Evolutionary conservation across 2,113 vertebrate species (phyloP).

Genomic region (Amphilophus citrinellus): DNA sequence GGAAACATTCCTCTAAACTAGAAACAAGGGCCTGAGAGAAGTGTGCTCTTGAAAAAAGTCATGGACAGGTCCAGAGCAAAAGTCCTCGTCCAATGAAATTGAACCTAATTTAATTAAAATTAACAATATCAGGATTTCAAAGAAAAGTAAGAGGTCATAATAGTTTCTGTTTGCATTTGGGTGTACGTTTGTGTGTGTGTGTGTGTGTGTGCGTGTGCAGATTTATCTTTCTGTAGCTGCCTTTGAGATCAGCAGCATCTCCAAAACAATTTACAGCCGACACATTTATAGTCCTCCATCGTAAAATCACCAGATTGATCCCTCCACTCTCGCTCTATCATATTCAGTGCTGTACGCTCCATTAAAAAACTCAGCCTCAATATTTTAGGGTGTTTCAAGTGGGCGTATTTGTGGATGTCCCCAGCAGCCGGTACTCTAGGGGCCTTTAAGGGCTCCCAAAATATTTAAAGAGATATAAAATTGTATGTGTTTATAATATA

Average conservation of each 20-base stretch:
- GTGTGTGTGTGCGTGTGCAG: slow-evolving; percentile 33
- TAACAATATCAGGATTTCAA: background rate
- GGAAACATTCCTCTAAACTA: background rate
- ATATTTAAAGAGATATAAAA: slow-evolving; percentile 61
- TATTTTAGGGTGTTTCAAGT: slow-evolving; percentile 68
- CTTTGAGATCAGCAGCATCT: slow-evolving; percentile 62
- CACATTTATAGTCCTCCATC: slow-evolving; percentile 67
- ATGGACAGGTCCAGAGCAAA: background rate
- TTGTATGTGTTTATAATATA: slow-evolving; percentile 30
- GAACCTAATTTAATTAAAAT: slow-evolving; percentile 24
- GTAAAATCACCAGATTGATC: slow-evolving; percentile 71
- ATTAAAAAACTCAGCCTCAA: slow-evolving; percentile 61
- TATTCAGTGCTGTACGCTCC: slow-evolving; percentile 60
- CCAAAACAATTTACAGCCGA: slow-evolving; percentile 74
- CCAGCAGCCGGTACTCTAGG: slow-evolving; percentile 40
- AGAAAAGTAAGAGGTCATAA: slow-evolving; percentile 34
- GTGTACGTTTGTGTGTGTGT: slow-evolving; percentile 29
- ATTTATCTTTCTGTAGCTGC: slow-evolving; percentile 58
- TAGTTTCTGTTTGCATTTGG: slow-evolving; percentile 32
- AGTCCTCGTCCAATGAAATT: background rate
- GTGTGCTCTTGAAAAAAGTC: background rate
- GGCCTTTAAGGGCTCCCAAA: slow-evolving; percentile 48
- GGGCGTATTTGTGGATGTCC: slow-evolving; percentile 58
- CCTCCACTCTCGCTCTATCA: slow-evolving; percentile 61
- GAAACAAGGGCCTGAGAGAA: background rate